phyloP scores from a whole-genome alignment of 2,888 invertebrate genomes.

The Eugnorisma glareosa region DNA sequence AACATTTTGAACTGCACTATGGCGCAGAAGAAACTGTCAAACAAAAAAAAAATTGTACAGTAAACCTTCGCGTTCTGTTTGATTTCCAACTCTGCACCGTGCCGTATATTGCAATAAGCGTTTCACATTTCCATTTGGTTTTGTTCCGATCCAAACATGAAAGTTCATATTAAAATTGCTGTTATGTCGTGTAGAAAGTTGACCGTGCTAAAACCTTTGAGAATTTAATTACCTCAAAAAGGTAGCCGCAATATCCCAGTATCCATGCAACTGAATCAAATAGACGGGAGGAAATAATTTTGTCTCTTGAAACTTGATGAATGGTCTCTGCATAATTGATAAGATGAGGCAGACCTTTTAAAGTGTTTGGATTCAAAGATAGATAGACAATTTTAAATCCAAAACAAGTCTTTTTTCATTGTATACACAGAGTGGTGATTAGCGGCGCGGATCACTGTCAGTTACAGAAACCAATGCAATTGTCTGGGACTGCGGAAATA shows the following conservation, averaged over 20 bases:
- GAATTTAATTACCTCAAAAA: no score
- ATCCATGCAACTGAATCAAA: neutral
- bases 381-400: neutral
- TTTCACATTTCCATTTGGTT: neutral
- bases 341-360: no score
- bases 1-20: no score
- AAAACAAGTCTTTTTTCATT: neutral
- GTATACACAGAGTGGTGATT: neutral
- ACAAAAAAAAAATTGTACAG: neutral
- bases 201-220: no score
- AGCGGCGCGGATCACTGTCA: conserved; percentile 31
- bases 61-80: neutral
- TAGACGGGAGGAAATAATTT: neutral
- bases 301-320: neutral
- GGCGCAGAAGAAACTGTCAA: neutral
- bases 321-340: neutral
- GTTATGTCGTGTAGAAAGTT: no score
- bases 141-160: neutral
- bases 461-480: conserved; percentile 23
- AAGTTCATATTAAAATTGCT: no score
- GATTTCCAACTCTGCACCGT: no score
- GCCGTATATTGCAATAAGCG: no score
- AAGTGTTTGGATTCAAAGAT: no score
- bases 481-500: conserved; percentile 7
- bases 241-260: no score